Evolutionary conservation across 2,797 vertebrate genomes (phyloP).

Genomic region (Esox lucius): DNA sequence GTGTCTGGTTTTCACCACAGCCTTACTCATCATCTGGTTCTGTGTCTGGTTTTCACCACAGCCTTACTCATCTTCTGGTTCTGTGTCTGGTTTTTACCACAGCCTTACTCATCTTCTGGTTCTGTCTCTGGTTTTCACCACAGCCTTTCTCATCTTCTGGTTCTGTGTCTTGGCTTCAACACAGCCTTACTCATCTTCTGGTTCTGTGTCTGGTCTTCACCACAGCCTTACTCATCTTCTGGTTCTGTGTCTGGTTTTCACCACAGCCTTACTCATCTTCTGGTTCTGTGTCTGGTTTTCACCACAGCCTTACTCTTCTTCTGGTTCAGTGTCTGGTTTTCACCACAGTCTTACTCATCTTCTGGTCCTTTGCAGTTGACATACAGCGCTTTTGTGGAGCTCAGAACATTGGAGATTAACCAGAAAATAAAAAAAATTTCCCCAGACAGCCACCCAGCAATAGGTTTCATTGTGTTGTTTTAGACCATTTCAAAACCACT

Average conservation of each 20-base stretch:
- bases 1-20: not conserved
- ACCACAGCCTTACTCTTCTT: too few species aligned
- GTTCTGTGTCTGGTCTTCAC: not conserved
- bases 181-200: not conserved
- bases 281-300: too few species aligned
- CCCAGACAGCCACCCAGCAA: not conserved
- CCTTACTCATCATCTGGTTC: not conserved
- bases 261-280: too few species aligned
- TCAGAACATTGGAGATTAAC: not conserved
- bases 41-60: not conserved
- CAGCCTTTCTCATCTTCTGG: too few species aligned
- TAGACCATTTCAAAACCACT: not conserved
- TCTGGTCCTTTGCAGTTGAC: not conserved
- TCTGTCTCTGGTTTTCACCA: too few species aligned
- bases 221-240: not conserved
- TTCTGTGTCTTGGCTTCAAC: not conserved
- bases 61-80: too few species aligned
- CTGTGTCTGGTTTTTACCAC: too few species aligned
- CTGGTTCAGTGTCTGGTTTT: too few species aligned
- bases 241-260: not conserved
- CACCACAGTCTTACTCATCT: not conserved
- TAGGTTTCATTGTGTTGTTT: conserved; percentile 3
- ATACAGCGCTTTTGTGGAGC: not conserved
- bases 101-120: too few species aligned
- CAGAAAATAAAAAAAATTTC: not conserved